Evolutionary conservation across 2,113 vertebrate genomes (phyloP), one percentile per base, ranked within the genome.

Genomic region (Coptodon bakossiorum): DNA sequence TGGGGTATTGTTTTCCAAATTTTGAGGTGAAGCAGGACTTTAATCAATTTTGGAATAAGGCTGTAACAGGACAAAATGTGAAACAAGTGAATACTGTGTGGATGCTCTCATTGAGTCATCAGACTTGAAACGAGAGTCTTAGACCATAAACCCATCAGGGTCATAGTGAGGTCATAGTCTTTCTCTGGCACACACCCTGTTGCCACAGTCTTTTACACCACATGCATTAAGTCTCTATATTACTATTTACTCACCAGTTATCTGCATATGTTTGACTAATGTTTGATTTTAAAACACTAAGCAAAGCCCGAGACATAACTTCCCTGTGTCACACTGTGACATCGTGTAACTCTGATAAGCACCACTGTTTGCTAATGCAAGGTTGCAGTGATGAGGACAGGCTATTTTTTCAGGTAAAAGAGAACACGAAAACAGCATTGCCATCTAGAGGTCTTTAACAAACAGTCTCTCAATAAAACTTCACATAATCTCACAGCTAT

Each of bases 361-460:
- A 50, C 61, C 63, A n/a, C 38, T 63, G 48, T 48, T 12, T 29
- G 27, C 45, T 34, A 10, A 68, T 43, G 53, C 19, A 7, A 56
- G 40, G 12, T 56, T 80, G 40, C 14, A 36, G 40, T 22, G n/a
- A 56, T 71, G 31, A 31, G 48, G 29, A 68, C 38, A 43, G 48
- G 71, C 27, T 5, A 19, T 50, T 52, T 52, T 19, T 34, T 52
- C 27, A 31, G 73, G 17, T 48, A 14, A 81, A 68, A 78, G 45
- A 36, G 57, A 84, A 86, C 7, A 19, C 40, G 34, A 86, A 22
- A 17, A 45, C 88, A 83, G 63, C 84, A 84, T 22, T 79, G 87
- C 91, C 93, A 91, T 80, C 92, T 93, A 88, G 84, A 76, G 93
- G 94, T 68, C 43, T n/a, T 63, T 2, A 57, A 56, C 84, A 85